Percentiles rank a stretch among this genome's conserved stretches.
Evolutionary conservation across 2,888 invertebrate species (phyloP).

Genomic region (Amblyjoppa fuscipennis): DNA sequence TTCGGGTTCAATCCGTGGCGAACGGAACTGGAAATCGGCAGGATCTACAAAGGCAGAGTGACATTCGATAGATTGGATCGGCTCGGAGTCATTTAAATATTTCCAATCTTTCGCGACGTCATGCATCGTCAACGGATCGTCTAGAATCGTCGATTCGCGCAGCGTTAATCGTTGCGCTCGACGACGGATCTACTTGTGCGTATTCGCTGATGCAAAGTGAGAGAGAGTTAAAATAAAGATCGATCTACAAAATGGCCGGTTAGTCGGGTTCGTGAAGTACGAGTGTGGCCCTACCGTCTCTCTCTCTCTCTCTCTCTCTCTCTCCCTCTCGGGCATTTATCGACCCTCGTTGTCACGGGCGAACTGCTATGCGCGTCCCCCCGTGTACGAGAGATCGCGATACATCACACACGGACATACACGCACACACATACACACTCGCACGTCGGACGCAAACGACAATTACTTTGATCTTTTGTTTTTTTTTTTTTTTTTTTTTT

Average conservation of each 20-base stretch:
- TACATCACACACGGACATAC: not conserved
- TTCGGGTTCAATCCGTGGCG: no score
- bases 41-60: not conserved
- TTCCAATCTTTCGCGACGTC: constrained; percentile 3
- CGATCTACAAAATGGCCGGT: constrained; percentile 76
- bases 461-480: not conserved
- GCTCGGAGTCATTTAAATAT: not conserved
- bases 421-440: not conserved
- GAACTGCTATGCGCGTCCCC: constrained; percentile 8
- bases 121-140: not conserved
- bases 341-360: constrained; percentile 68
- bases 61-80: not conserved
- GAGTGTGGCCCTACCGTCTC: constrained; percentile 30
- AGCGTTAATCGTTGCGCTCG: not conserved
- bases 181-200: not conserved
- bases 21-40: not conserved
- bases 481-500: not conserved
- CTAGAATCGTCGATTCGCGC: not conserved
- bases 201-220: not conserved
- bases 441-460: not conserved
- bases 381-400: constrained; percentile 4
- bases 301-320: not conserved
- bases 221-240: constrained; percentile 53
- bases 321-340: constrained; percentile 72
- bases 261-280: constrained; percentile 54